A percentile compares a stretch with the other conserved stretches of the same genome.
phyloP scores from a whole-genome alignment of 2,888 invertebrate species.

The Pachycephus smyrnensis region DNA sequence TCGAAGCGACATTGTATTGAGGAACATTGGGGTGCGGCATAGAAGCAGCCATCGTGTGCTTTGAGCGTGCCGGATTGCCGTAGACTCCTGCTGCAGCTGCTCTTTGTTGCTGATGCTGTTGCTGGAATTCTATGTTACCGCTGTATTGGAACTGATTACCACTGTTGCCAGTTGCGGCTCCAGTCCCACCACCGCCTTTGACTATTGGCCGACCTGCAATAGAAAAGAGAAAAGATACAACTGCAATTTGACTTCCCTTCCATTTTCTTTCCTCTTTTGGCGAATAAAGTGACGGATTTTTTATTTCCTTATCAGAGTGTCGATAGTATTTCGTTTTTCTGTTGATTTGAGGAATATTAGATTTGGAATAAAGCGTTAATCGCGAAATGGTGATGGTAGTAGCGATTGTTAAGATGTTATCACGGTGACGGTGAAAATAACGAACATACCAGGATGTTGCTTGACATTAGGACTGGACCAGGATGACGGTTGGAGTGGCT shows the following conservation, averaged over 20 bases:
- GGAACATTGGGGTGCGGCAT: constrained; percentile 53
- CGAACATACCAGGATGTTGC: constrained; percentile 58
- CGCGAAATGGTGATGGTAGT: too few species aligned
- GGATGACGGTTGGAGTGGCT: constrained; percentile 45
- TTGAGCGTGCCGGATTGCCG: constrained; percentile 58
- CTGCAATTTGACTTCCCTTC: background rate
- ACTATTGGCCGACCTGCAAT: constrained; percentile 71
- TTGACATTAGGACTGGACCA: constrained; percentile 59
- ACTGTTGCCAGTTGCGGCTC: constrained; percentile 36
- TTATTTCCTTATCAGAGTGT: too few species aligned
- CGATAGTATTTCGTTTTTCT: too few species aligned
- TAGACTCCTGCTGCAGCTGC: constrained; percentile 46
- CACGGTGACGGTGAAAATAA: constrained; percentile 10
- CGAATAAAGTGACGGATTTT: too few species aligned
- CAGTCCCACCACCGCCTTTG: constrained; percentile 67
- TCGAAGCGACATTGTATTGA: constrained; percentile 54
- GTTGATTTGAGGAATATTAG: too few species aligned
- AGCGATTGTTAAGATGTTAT: background rate
- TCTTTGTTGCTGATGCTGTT: constrained; percentile 46
- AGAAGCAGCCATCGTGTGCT: constrained; percentile 55
- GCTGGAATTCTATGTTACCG: constrained; percentile 54
- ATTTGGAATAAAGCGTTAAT: too few species aligned
- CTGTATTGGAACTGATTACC: constrained; percentile 56
- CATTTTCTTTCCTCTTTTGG: background rate
- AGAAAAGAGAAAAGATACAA: constrained; percentile 18